A percentile compares a stretch with the other conserved stretches of the same genome.
Conservation (phyloP, 2,113 vertebrate genomes). For the Malaclemys terrapin region DNA sequence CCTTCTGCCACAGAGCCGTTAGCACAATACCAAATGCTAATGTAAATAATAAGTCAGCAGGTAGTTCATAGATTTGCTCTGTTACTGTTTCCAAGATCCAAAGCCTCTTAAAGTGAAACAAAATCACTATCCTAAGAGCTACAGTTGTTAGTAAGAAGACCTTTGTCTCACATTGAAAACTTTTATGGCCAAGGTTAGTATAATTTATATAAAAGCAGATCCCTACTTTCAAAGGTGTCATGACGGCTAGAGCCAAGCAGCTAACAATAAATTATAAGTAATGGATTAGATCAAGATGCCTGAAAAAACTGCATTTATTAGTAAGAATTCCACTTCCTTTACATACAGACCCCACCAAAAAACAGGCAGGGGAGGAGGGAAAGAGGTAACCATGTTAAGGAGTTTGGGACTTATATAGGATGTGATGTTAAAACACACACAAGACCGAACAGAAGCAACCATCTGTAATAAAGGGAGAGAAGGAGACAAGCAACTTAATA, state of each 20-base stretch:
- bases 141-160: slow-evolving; percentile 31
- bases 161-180: slow-evolving; percentile 44
- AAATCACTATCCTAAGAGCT: background rate
- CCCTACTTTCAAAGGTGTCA: slow-evolving; percentile 58
- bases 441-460: slow-evolving; percentile 62
- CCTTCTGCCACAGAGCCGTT: slow-evolving; percentile 25
- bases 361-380: background rate
- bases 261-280: slow-evolving; percentile 62
- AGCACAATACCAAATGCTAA: slow-evolving; percentile 19
- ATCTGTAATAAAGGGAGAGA: slow-evolving; percentile 65
- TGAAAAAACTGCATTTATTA: slow-evolving; percentile 38
- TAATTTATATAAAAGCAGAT: slow-evolving; percentile 66
- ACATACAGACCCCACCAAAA: background rate
- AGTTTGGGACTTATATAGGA: slow-evolving; percentile 45
- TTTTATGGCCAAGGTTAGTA: slow-evolving; percentile 33
- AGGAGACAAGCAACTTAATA: slow-evolving; percentile 44
- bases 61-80: background rate
- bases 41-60: slow-evolving; percentile 14
- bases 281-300: slow-evolving; percentile 61
- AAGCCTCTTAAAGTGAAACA: background rate
- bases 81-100: slow-evolving; percentile 6
- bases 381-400: background rate
- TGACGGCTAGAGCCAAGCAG: slow-evolving; percentile 38
- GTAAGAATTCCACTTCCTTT: slow-evolving; percentile 43
- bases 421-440: background rate